These are phyloP conservation scores for Calephelis virginiensis DNA, from an alignment of 1,140 invertebrate genomes.

Conservation along the genomic window DNA sequence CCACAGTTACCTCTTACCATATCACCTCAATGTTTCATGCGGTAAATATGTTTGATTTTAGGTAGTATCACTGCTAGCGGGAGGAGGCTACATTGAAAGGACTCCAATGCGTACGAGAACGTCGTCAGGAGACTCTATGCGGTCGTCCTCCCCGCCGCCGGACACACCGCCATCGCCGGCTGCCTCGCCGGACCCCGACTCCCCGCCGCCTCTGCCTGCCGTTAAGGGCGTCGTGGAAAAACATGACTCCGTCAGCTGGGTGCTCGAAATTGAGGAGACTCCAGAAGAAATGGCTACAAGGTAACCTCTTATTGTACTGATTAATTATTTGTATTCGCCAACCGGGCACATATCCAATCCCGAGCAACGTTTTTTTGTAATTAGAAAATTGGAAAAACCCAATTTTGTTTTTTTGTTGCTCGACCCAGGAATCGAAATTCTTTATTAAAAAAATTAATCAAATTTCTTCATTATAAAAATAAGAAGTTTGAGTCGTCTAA, in stretches of 20 bases:
- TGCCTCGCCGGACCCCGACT: constrained; percentile 52
- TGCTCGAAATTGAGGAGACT: constrained; percentile 86
- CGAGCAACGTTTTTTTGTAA: background rate
- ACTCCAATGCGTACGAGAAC: constrained; percentile 55
- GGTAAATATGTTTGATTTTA: constrained; percentile 23
- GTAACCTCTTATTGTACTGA: constrained; percentile 30
- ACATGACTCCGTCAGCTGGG: constrained; percentile 90
- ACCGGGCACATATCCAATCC: too few species aligned
- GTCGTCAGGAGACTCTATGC: constrained; percentile 49
- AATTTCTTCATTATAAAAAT: too few species aligned
- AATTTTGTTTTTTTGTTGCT: too few species aligned
- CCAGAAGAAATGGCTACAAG: constrained; percentile 81
- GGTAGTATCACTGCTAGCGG: constrained; percentile 65
- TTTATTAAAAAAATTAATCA: too few species aligned
- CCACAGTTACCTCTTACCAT: background rate
- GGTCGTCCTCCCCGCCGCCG: constrained; percentile 77
- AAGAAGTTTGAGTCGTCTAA: too few species aligned
- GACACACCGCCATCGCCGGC: constrained; percentile 76
- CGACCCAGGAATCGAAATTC: too few species aligned
- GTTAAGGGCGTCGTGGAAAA: constrained; percentile 90
- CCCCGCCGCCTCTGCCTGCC: constrained; percentile 78
- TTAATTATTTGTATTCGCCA: too few species aligned
- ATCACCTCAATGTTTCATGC: too few species aligned
- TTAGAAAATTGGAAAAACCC: background rate
- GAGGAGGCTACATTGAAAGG: constrained; percentile 61